Evolutionary conservation across 2,113 vertebrate genomes (phyloP).

Genomic region (Willisornis vidua): DNA sequence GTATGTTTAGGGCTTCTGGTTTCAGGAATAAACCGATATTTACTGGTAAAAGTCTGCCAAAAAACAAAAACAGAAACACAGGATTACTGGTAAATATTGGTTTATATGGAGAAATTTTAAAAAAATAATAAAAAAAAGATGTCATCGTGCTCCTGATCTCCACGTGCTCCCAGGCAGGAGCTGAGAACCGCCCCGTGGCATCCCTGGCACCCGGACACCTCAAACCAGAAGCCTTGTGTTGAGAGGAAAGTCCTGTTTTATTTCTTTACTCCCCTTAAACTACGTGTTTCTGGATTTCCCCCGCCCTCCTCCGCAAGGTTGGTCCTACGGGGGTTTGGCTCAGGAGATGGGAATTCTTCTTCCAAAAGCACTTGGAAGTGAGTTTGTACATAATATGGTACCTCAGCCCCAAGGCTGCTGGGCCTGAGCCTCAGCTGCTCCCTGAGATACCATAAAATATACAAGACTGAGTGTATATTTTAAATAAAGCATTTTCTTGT

Average conservation of each 20-base stretch:
- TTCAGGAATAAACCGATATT: constrained; percentile 82
- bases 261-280: constrained; percentile 16
- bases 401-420: constrained; percentile 15
- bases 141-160: constrained; percentile 19
- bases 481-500: constrained; percentile 67
- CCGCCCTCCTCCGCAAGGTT: background rate
- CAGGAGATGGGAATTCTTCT: background rate
- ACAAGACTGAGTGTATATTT: constrained; percentile 49
- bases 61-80: constrained; percentile 82
- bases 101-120: constrained; percentile 77
- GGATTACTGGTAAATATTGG: constrained; percentile 82
- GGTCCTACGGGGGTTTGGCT: background rate
- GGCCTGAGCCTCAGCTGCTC: background rate
- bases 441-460: constrained; percentile 56
- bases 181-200: background rate
- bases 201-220: constrained; percentile 28
- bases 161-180: background rate
- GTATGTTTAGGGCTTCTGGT: constrained; percentile 79
- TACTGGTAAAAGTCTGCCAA: constrained; percentile 83
- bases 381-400: constrained; percentile 53
- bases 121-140: background rate
- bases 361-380: constrained; percentile 22
- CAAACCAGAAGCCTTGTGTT: constrained; percentile 70
- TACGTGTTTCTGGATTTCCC: background rate
- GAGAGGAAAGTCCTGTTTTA: background rate